These are phyloP conservation scores for Holothuria scabra DNA, from an alignment of 53 echinoderm and acorn worm genomes.

Conservation along the genomic window DNA sequence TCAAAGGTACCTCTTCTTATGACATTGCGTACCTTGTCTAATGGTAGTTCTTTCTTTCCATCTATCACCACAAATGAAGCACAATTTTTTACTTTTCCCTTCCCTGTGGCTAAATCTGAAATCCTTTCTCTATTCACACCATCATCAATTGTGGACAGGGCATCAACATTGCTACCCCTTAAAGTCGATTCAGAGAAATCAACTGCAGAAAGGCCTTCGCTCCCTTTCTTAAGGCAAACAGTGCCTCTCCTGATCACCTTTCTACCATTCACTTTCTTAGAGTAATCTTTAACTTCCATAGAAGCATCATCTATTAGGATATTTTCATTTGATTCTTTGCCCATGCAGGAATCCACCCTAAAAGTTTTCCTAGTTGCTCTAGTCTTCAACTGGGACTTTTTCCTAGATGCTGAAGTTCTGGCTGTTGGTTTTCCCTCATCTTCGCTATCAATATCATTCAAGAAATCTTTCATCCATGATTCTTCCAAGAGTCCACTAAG, in stretches of 20 bases:
- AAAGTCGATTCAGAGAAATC: too few relatives aligned
- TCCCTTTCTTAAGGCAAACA: constrained; percentile 18
- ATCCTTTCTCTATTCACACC: too few relatives aligned
- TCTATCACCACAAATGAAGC: too few relatives aligned
- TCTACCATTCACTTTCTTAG: neutral
- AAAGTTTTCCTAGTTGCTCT: constrained; percentile 7
- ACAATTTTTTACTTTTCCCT: too few relatives aligned
- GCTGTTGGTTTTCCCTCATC: neutral
- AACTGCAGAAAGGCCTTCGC: too few relatives aligned
- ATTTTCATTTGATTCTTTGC: neutral
- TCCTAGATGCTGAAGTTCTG: neutral
- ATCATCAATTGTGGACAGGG: too few relatives aligned
- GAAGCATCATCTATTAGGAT: neutral
- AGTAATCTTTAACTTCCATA: neutral
- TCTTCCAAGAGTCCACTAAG: constrained; percentile 36
- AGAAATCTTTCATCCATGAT: constrained; percentile 39
- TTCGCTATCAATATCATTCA: constrained; percentile 37
- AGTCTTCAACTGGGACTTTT: neutral
- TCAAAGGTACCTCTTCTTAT: constrained; percentile 34
- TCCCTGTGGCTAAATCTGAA: too few relatives aligned
- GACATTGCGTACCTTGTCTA: neutral
- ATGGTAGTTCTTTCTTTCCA: too few relatives aligned
- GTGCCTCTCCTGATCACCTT: constrained; percentile 22
- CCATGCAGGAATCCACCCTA: neutral
- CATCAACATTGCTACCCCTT: too few relatives aligned